Percentiles rank a stretch among this genome's conserved stretches.
Evolutionary conservation across 2,113 vertebrate genomes (phyloP).

Genomic region (Rhipidura dahli): DNA sequence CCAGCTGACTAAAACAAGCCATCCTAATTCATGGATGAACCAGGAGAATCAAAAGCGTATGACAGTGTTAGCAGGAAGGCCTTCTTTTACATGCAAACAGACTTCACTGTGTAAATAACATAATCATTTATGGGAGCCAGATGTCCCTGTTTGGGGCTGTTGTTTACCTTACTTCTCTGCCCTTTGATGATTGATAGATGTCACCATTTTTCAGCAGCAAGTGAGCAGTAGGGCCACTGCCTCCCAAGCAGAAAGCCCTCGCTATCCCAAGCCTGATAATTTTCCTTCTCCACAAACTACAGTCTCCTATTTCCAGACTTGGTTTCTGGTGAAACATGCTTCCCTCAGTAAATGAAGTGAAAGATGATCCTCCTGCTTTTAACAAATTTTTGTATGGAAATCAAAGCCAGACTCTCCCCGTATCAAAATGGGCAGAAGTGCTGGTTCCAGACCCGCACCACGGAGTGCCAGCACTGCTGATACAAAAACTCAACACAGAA

Average conservation of each 20-base stretch:
- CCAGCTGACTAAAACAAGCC: slow-evolving; percentile 69
- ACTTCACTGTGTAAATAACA: slow-evolving; percentile 66
- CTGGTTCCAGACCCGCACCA: neutral
- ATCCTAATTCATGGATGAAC: slow-evolving; percentile 54
- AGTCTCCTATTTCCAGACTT: neutral
- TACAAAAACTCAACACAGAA: neutral
- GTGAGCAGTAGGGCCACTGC: neutral
- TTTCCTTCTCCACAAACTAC: neutral
- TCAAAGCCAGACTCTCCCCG: neutral
- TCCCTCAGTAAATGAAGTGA: neutral
- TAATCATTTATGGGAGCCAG: slow-evolving; percentile 72
- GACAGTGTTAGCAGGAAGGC: slow-evolving; percentile 57
- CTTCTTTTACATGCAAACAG: slow-evolving; percentile 70
- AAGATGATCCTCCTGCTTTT: neutral
- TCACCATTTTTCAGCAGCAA: slow-evolving; percentile 38
- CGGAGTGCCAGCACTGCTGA: neutral
- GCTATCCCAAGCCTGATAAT: neutral
- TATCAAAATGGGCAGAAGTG: neutral
- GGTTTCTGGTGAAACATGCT: neutral
- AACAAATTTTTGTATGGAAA: neutral
- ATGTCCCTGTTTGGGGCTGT: slow-evolving; percentile 29
- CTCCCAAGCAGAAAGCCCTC: slow-evolving; percentile 18
- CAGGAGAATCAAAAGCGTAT: slow-evolving; percentile 68
- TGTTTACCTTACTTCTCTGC: slow-evolving; percentile 62
- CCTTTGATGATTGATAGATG: slow-evolving; percentile 58